These are phyloP conservation scores for Colistium nudipinnis DNA, from an alignment of 2,113 vertebrate species.

Conservation along the genomic window DNA sequence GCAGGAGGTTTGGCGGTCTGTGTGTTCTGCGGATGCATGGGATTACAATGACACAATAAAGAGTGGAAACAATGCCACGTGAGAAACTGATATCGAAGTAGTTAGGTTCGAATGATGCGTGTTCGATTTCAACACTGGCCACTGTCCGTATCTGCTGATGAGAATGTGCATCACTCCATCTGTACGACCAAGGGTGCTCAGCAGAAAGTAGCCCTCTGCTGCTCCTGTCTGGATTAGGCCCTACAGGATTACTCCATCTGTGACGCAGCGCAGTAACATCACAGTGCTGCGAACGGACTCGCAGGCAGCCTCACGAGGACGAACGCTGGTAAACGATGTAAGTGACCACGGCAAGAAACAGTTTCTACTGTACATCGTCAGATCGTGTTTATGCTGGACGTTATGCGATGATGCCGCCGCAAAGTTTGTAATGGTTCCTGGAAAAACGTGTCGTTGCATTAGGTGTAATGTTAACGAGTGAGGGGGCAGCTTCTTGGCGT, in stretches of 20 bases:
- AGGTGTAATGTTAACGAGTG: background rate
- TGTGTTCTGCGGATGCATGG: no score
- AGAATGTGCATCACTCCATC: no score
- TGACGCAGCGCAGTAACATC: constrained; percentile 67
- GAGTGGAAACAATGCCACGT: no score
- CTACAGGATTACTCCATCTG: constrained; percentile 59
- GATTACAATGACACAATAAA: no score
- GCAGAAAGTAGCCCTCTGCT: background rate
- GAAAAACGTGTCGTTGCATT: no score
- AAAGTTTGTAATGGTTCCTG: background rate
- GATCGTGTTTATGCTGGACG: no score
- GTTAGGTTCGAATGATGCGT: no score
- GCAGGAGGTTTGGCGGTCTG: no score
- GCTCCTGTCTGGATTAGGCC: constrained; percentile 35
- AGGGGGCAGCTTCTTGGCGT: background rate
- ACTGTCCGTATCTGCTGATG: no score
- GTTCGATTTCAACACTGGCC: no score
- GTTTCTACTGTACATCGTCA: background rate
- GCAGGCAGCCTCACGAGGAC: constrained; percentile 22
- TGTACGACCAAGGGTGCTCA: no score
- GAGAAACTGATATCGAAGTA: no score
- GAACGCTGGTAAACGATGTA: constrained; percentile 43
- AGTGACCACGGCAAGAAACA: background rate
- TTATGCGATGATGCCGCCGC: fast-evolving
- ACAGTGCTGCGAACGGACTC: constrained; percentile 43